Evolutionary conservation across 2,888 invertebrate genomes (phyloP), one percentile per base, ranked within the genome.

Genomic region (Carabus problematicus): DNA sequence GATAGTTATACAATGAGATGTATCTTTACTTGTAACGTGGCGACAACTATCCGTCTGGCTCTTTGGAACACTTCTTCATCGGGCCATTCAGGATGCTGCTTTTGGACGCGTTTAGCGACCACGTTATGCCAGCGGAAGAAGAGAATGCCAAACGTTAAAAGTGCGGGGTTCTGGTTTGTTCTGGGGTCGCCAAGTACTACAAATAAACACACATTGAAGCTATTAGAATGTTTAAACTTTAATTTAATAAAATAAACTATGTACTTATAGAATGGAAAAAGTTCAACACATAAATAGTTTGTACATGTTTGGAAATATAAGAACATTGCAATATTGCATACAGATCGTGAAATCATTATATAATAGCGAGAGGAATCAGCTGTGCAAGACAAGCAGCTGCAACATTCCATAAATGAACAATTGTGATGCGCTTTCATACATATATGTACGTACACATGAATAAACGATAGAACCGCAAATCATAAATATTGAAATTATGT

Each of bases 71-170:
- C 86, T 75, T 97, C 94, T 79, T 98, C 97, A 77, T 98, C 97
- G 11, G 90, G 89, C 95, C 96, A 96, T 70, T 89, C 88, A 0
- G 95, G 93, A 79, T 97, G 89, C 73, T 91, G 85, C 0, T 85
- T 84, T 75, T 93, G 92, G 0, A 96, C 88, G 9, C 93, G 85
- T 1, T 86, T 86, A 0, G 98, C 98, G 9, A 97, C 86, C 2
- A 92, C 89, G 79, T 99, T 99, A 82, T 99, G 98, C 94, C 96
- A 99, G 1, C 98, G 90, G 78, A 95, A 91, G 76, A 98, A 93
- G 14, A 99, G 83, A 64, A 99, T 92, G 3, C 96, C 95, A 75
- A 99, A 92, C 0, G 97, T 91, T 61, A 98, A 86, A 76, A 99
- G 84, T 0, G 97, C 97, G 0, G 98, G 98, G 81, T 98, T 98